Base-by-base conservation (phyloP, 2,888 invertebrate genomes). In the Calameuta pallipes region DNA sequence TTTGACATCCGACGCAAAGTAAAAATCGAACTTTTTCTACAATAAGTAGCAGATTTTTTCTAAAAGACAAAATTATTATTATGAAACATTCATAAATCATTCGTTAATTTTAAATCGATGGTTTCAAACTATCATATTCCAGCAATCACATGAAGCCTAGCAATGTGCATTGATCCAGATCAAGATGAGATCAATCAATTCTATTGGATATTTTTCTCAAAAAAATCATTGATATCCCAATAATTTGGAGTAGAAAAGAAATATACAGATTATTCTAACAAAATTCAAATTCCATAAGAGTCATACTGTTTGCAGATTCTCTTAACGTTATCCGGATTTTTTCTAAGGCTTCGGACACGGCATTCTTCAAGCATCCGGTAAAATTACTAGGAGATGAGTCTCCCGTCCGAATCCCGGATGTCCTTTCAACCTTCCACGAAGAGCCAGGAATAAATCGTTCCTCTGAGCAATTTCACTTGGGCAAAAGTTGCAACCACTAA, bases 391-490 rank as follows among this genome's bases (percentile, higher is more conserved):
- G 23, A 56, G 56, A 15, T 56, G 56, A 56, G 23, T 56, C 56
- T 56, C 2, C 56, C 56, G 23, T 56, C 23, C 23, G 56, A 56
- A 56, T 56, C 56, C 56, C 56, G 56, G 56, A 56, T 56, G 56
- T 56, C 56, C 56, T 56, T 56, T 23, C 9, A 56, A 56, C 56
- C 15, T 56, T 56, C 56, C 56, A 56, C 56, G 56, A 56, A 56
- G 56, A 23, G 56, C 56, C 56, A 56, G 23, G 56, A 56, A 56
- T 56, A 56, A 56, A 23, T 56, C 56, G 56, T 56, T 56, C 56
- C 56, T 56, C 56, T 56, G 71, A 71, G 71, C 71, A 71, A 71
- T 71, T 71, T 71, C 71, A 71, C 71, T 31, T 34, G 71, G 33
- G 13, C 31, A 71, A 71, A 33, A 33, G 71, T 71, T 31, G 15